These are phyloP conservation scores for Eulacestoma nigropectus DNA, from an alignment of 2,113 vertebrate species.

Conservation along the genomic window DNA sequence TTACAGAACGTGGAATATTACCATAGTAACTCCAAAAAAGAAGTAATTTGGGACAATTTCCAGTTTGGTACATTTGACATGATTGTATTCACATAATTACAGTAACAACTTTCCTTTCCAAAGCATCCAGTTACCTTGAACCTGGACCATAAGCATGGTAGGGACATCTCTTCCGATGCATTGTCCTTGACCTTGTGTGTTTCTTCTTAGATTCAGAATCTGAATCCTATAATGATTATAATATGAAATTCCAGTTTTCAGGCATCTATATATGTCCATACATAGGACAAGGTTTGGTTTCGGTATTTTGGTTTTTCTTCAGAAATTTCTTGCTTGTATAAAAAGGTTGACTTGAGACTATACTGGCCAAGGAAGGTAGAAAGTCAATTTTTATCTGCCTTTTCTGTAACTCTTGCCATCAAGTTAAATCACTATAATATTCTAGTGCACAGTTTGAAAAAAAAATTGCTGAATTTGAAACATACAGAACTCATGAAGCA, in stretches of 20 bases:
- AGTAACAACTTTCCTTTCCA: neutral
- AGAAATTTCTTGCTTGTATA: neutral
- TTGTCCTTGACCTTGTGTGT: neutral
- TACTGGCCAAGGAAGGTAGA: neutral
- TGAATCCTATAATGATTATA: neutral
- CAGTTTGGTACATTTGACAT: neutral
- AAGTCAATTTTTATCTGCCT: neutral
- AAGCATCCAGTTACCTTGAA: neutral
- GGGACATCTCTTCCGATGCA: neutral
- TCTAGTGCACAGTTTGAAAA: neutral
- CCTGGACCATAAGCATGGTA: neutral
- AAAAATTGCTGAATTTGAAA: neutral
- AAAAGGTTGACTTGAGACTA: neutral
- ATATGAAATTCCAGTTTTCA: neutral
- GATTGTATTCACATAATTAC: neutral
- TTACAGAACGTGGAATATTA: constrained; percentile 29
- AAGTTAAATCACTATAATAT: neutral
- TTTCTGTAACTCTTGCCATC: neutral
- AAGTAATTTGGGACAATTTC: constrained; percentile 24
- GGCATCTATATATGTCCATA: neutral
- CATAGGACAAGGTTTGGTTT: neutral
- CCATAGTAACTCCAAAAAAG: neutral
- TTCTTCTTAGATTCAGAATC: neutral
- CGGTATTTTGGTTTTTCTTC: no score
- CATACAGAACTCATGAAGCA: neutral